Evolutionary conservation across 1,140 invertebrate species (phyloP), one percentile per base, ranked within the genome.

Genomic region (Brachionus angularis): DNA sequence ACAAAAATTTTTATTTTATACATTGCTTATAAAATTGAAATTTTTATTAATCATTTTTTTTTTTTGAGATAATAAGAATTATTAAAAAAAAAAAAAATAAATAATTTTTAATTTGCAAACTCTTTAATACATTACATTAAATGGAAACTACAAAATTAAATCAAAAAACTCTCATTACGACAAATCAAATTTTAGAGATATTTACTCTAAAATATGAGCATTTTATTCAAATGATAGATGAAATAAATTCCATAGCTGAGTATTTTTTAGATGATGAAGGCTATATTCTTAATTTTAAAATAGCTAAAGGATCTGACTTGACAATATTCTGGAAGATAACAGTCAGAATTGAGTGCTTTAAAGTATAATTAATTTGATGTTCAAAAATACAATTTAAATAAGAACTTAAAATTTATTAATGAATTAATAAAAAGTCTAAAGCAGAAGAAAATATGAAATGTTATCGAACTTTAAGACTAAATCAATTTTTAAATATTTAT

Each of bases 301-400:
- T 67, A 31, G 62, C 27, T 18, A 67, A 67, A 67, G 62, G 42
- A 7, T 34, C 62, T 14, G 62, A 67, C 18, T 50, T 67, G 18
- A 67, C 62, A 23, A 47, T 67, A 34, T 67, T 67, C 21, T 67
- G 62, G 62, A 67, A 67, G 29, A 34, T 67, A 16, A 67, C 62
- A 1, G 27, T 50, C 5, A 33, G 62, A 67, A 46, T 67, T 36
- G 62, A 67, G 18, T 67, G 62, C 14, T 34, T 42, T 3, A 67
- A 67, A 46, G 62, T 67, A 67, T 31, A 29, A 29, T 34, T 25
- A 46, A 16, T 31, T 31, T 16, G 12, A 31, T n/a, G 1, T 53
- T 53, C n/a, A 7, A 18, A 8, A n/a, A n/a, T 23, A 47, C 18
- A 67, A 67, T 3, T 1, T 31, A 31, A 64, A 21, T 58, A 14